Base-by-base conservation (phyloP, 2,113 vertebrate species). In the Colistium nudipinnis region DNA sequence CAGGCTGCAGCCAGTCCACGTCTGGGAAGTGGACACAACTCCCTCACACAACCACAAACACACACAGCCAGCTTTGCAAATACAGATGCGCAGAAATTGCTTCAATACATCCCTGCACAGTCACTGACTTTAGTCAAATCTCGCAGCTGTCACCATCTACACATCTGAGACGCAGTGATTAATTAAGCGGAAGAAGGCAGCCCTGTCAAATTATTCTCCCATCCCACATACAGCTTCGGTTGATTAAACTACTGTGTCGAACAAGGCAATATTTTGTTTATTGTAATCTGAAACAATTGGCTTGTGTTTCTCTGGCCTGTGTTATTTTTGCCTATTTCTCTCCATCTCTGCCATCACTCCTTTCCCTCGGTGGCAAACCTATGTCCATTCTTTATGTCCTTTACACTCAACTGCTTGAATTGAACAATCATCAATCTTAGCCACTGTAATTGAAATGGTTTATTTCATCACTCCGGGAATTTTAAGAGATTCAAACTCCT, bases 231-330 rank as follows among this genome's bases (percentile, higher is more conserved):
- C 39, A 56, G 78, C 51, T 63, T 60, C 0, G 56, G 36, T 68
- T 81, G 75, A 88, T 86, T 81, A 78, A 78, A 78, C 67, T 69
- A 86, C 85, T 77, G 76, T 74, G 68, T 83, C 75, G n/a, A 84
- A 69, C 36, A 16, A 69, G 65, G 43, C 67, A 55, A 71, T 76
- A 47, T 72, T 47, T 77, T 60, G 62, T 62, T 41, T 28, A 39
- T 16, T 45, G 35, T 55, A 70, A 79, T 82, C 78, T 80, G 57
- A 57, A 75, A 2, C 27, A 20, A 13, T 30, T 10, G n/a, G n/a
- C 31, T 1, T 74, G 27, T 43, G 30, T 53, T 68, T 43, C 66
- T 3, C n/a, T 31, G 38, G 8, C 38, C n/a, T 9, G 5, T 35
- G 51, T 61, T 62, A 53, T 36, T 69, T 19, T 25, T 43, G 33